Evolutionary conservation across 2,888 invertebrate species (phyloP).

Genomic region (Tetragnatha montana): DNA sequence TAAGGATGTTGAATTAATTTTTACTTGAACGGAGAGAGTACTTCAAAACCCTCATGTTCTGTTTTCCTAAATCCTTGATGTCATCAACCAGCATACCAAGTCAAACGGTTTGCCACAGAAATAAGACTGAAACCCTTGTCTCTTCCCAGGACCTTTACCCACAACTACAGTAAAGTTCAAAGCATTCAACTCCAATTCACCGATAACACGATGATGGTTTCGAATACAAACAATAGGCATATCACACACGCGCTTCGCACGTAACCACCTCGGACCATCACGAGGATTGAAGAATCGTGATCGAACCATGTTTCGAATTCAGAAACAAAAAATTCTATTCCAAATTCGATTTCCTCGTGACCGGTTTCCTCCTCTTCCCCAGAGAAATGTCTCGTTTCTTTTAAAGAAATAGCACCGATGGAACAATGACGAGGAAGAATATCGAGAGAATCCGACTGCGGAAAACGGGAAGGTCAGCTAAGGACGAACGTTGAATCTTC

Average conservation of each 20-base stretch:
- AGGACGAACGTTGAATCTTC: not conserved
- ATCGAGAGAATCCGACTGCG: not conserved
- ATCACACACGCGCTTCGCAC: not conserved
- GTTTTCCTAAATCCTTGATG: too few relatives aligned
- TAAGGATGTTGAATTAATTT: too few relatives aligned
- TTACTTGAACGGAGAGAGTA: too few relatives aligned
- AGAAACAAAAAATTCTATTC: not conserved
- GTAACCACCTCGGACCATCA: not conserved
- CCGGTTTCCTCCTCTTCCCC: not conserved
- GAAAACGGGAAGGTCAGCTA: not conserved
- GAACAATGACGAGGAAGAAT: not conserved
- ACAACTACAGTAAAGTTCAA: not conserved
- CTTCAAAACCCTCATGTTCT: too few relatives aligned
- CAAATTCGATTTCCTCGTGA: not conserved
- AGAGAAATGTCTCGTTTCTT: not conserved
- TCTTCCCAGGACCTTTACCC: too few relatives aligned
- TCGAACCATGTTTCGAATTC: not conserved
- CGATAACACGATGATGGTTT: not conserved
- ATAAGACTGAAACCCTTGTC: too few relatives aligned
- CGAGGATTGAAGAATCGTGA: not conserved
- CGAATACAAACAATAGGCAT: not conserved
- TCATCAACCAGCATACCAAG: too few relatives aligned
- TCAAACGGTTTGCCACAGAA: too few relatives aligned
- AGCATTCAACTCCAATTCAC: not conserved
- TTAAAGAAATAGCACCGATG: not conserved